Base-by-base conservation (phyloP, 1,140 invertebrate species). In the Philopotamus ludificatus region DNA sequence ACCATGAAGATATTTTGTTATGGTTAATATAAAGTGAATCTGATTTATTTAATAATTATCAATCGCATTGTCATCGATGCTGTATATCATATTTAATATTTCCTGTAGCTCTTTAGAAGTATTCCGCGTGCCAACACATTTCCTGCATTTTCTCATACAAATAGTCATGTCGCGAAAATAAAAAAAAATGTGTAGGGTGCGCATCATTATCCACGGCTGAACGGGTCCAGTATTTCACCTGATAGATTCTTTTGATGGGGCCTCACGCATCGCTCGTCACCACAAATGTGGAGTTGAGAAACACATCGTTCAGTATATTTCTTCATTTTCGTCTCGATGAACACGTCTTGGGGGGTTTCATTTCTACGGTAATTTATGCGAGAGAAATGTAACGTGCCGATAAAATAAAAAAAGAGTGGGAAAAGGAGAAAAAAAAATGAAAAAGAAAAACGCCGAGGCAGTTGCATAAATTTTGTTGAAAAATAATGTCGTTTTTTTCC, bases 191-290 rank as follows among this genome's bases (percentile, higher is more conserved):
- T 42, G 28, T 15, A 42, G 39, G 26, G 21, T 22, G 44, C 47
- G 57, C 41, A 60, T 60, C 42, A 60, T 60, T 60, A 60, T 47
- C 41, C 34, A 60, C 21, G 57, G 12, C 44, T 23, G 25, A 60
- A 44, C 44, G 23, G 22, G 3, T 60, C 21, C 21, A 22, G 41
- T 47, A 60, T 60, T 60, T 60, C 41, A 60, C 39, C 42, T 60
- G 39, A 60, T 23, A 22, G 15, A 47, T 60, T 60, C 57, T 23
- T 60, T 60, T 60, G 39, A 60, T 60, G 44, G 21, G n/a, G 41
- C 23, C 22, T 45, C 42, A 60, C 41, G 57, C 44, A 26, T 23
- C 25, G 18, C 23, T 44, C 47, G 41, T 21, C 57, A 23, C 16
- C 57, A 7, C 9, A 44, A 44, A 60, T 16, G 41, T n/a, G 41